Evolutionary conservation across 2,888 invertebrate species (phyloP).

Genomic region (Xanthia icteritia): DNA sequence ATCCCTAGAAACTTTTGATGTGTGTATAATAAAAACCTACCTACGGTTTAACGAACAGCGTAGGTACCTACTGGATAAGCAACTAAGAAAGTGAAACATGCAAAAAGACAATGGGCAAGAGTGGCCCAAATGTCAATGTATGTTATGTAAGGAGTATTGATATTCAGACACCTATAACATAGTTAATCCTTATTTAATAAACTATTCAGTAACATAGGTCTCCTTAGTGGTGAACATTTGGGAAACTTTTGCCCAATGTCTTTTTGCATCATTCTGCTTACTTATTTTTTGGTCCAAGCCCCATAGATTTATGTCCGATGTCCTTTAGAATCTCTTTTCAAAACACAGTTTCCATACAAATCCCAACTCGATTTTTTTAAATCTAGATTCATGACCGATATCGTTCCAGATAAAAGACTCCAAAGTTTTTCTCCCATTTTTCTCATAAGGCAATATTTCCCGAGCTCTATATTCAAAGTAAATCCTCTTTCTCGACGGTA

Average conservation of each 20-base stretch:
- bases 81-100: too few relatives aligned
- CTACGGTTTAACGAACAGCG: background rate
- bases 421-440: constrained; percentile 6
- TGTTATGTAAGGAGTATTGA: background rate
- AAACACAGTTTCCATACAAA: background rate
- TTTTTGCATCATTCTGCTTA: background rate
- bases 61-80: background rate
- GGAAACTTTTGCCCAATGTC: background rate
- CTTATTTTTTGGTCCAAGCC: background rate
- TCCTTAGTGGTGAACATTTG: background rate
- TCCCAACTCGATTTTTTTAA: background rate
- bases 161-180: background rate
- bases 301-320: background rate
- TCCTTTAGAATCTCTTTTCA: background rate
- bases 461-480: constrained; percentile 31
- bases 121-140: background rate
- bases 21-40: too few relatives aligned
- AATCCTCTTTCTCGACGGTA: constrained; percentile 25
- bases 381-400: background rate
- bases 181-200: background rate
- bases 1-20: too few relatives aligned
- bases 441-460: background rate
- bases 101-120: background rate
- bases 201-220: background rate
- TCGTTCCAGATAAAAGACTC: background rate